Conservation (phyloP, 2,888 invertebrate species). For the Trichopoda pennipes region DNA sequence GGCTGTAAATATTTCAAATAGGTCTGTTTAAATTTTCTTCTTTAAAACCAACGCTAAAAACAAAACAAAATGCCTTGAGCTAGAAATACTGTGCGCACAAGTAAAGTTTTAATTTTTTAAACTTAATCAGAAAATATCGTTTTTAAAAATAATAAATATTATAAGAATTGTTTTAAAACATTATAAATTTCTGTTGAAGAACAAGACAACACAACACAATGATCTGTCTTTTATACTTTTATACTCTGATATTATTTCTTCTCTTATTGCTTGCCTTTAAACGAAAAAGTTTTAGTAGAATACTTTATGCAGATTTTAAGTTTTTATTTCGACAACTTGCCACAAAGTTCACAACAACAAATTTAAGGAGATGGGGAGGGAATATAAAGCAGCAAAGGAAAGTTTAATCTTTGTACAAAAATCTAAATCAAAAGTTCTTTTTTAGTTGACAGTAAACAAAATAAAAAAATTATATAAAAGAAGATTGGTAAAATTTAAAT, state of each 20-base stretch:
- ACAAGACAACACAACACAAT: constrained; percentile 16
- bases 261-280: neutral
- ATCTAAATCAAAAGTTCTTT: constrained; percentile 1
- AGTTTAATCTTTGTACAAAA: constrained; percentile 1
- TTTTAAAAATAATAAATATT: constrained; percentile 56
- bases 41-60: neutral
- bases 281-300: constrained; percentile 29
- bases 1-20: too few species aligned
- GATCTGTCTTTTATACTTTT: neutral
- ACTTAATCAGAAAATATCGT: constrained; percentile 42
- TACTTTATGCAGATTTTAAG: constrained; percentile 52
- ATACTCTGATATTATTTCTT: neutral
- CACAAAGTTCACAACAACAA: constrained; percentile 27
- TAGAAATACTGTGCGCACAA: constrained; percentile 4
- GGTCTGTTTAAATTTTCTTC: neutral
- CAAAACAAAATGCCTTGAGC: constrained; percentile 28
- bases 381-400: constrained; percentile 23
- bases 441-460: neutral
- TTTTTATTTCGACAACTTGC: constrained; percentile 37
- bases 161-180: constrained; percentile 40
- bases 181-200: neutral
- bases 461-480: neutral
- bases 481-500: too few species aligned
- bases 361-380: neutral
- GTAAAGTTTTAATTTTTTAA: constrained; percentile 20